Base-by-base conservation (phyloP, 2,888 invertebrate genomes). In the Aphelenchoides bicaudatus region DNA sequence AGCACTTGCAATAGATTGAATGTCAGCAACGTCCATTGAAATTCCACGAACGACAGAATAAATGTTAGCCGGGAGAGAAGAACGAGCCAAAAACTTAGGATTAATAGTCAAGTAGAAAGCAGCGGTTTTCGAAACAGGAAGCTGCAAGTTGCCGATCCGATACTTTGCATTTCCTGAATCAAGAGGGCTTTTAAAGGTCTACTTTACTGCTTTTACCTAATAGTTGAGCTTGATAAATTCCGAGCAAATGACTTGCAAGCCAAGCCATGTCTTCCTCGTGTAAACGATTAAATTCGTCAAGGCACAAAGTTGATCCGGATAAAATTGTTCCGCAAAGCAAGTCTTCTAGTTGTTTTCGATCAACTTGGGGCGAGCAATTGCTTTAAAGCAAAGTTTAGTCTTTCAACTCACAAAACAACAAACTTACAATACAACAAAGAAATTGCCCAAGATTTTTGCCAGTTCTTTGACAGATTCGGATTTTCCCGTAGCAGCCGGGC, bases 221-320 rank as follows among this genome's bases (percentile, higher is more conserved):
- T 6, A 43, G 23, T 21, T 43, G 43, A 21, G 61, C 61, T 34
- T 63, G 64, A 34, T 67, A 68, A 16, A 63, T 69, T 4, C 68
- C 68, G 16, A 63, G 30, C 37, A 63, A 19, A 25, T 63, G 68
- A 58, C 51, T 64, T 16, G 63, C 55, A 5, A 65, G 16, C 62
- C 54, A 59, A n/a, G 63, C 46, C 64, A 63, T 63, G 10, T 34
- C 46, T 16, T 49, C 31, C 10, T 28, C n/a, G 8, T 63, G 31
- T 3, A 65, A 54, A 2, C 60, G 56, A 46, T 65, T 62, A 37
- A 65, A 63, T 27, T 67, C 68, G 29, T 65, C 66, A 13, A 65
- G 43, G 39, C 67, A 67, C 13, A 65, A 46, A 10, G 50, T 39
- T 2, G 59, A 46, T 1, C 68, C 66, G 13, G 69, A 55, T 19